phyloP scores from a whole-genome alignment of 2,797 vertebrate species.

The Liasis olivaceus region DNA sequence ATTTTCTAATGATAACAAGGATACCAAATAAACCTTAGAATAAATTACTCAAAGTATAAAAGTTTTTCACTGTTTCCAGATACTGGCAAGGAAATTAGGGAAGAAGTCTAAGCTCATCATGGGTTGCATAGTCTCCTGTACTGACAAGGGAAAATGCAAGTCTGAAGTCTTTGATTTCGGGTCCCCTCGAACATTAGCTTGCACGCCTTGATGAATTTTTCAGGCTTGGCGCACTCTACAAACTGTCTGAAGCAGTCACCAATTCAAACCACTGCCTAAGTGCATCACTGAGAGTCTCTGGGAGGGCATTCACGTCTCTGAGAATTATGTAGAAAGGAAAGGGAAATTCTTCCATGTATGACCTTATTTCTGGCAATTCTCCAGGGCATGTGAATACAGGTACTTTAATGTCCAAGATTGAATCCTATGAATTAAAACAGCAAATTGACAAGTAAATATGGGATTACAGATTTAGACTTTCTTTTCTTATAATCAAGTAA shows the following conservation, averaged over 20 bases:
- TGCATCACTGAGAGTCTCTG: constrained; percentile 94
- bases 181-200: background rate
- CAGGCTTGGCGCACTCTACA: constrained; percentile 48
- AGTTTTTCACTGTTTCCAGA: constrained; percentile 33
- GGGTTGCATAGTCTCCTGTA: constrained; percentile 61
- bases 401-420: constrained; percentile 97
- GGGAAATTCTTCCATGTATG: constrained; percentile 98
- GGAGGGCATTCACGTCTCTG: constrained; percentile 89
- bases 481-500: background rate
- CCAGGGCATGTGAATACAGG: constrained; percentile 92
- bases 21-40: constrained; percentile 34
- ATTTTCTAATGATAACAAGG: constrained; percentile 34
- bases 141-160: constrained; percentile 6
- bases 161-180: constrained; percentile 23
- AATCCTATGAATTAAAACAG: constrained; percentile 81
- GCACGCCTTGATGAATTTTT: constrained; percentile 1
- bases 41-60: constrained; percentile 63
- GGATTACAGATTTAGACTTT: background rate
- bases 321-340: constrained; percentile 97
- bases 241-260: constrained; percentile 84
- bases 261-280: constrained; percentile 98
- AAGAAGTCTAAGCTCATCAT: constrained; percentile 6
- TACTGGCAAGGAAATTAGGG: constrained; percentile 31
- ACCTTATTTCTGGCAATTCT: constrained; percentile 92
- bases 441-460: background rate